Evolutionary conservation across 2,797 vertebrate genomes (phyloP), one percentile per base, ranked within the genome.

Genomic region (Ataeniobius toweri): DNA sequence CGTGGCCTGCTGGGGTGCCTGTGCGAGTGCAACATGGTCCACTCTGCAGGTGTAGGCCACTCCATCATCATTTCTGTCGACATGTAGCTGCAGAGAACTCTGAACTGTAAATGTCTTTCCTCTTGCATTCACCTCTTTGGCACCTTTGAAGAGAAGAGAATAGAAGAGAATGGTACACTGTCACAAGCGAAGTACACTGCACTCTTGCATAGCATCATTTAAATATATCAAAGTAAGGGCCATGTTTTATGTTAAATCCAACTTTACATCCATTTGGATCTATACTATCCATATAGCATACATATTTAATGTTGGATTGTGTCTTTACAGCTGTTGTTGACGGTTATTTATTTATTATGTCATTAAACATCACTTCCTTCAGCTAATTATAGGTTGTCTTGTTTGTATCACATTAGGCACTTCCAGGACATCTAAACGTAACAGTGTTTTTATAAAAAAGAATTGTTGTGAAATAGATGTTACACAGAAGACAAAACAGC

Each of bases 101-200:
- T 93, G 96, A 75, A 99, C 98, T 3, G 97, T 99, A 92, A 98
- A 99, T 0, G 98, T 99, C 94, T 97, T 99, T 83, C 96, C 97
- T 79, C 96, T 97, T 74, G 96, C 96, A 72, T 99, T 98, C 80
- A 98, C 97, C 94, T 98, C 97, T 94, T 99, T 99, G 85, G 96
- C 93, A 88, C 97, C 98, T 96, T 82, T 83, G 65, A 80, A 91
- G 78, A 90, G 80, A 92, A 91, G 77, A 89, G 80, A 92, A 82
- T 73, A 90, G 80, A 92, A 91, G 77, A 89, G 79, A 92, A 82
- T 73, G 48, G 55, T 71, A 84, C 5, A 78, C 20, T 50, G 82
- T 93, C 84, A 94, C 22, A n/a, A 73, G 79, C 80, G 77, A 65
- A 50, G 80, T 79, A 76, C 77, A 81, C 80, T 84, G 56, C 39